Base-by-base conservation (phyloP, 37 sponge, comb jelly and placozoan species). In the Halisarca cf. caerulea region DNA sequence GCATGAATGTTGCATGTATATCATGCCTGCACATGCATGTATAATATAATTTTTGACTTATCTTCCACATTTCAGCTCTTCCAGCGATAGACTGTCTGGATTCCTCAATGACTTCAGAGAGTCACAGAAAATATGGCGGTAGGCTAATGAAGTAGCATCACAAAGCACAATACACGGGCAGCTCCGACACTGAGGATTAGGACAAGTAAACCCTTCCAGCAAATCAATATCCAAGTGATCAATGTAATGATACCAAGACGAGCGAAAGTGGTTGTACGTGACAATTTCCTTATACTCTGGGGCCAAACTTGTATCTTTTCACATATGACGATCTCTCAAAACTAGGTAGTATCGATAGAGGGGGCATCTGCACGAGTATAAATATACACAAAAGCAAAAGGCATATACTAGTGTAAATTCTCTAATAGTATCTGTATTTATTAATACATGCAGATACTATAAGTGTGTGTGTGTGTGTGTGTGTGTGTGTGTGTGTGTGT, bases 331-430 rank as follows among this genome's bases (percentile, higher is more conserved):
- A 38, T 37, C 73, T 20, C 8, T 23, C 41, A 33, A 37, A 3
- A 71, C 73, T 20, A 71, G 73, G 20, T 20, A 71, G 73, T 71
- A 71, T 3, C 73, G 73, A 71, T 71, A 71, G 38, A 71, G 20
- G 8, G 73, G 73, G 30, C 73, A 71, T 37, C 73, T 71, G 20
- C 30, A 37, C 6, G 5, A 7, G 15, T 62, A 62, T 11, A 47
- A 47, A 47, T 47, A 11, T 47, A 11, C 51, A 47, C 11, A 11
- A 47, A 6, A 47, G 6, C 11, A 47, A 14, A 11, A 14, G 51
- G 11, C 6, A 47, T 47, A 6, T 47, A 47, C 51, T 14, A 47
- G 11, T 47, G 51, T 47, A 47, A 47, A 47, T 47, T 47, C 51
- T 47, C n/a, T n/a, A n/a, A n/a, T n/a, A n/a, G n/a, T n/a, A n/a